A percentile compares a stretch with the other conserved stretches of the same genome.
These are phyloP conservation scores for Eumerus sabulonum DNA, from an alignment of 2,888 invertebrate genomes.

Conservation along the genomic window DNA sequence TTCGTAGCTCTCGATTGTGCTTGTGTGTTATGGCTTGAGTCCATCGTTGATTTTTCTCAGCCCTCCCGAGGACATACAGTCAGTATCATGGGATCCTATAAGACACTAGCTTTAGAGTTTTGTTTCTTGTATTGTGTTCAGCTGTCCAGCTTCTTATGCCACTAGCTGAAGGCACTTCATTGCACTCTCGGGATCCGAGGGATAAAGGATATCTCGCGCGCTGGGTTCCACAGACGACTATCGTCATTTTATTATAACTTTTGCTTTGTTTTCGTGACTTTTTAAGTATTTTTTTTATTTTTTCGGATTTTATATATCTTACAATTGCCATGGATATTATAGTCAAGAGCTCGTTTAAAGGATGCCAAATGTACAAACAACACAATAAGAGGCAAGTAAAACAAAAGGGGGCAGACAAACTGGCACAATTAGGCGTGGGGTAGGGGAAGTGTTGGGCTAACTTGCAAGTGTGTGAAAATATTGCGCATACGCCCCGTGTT, in stretches of 20 bases:
- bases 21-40: neutral
- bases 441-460: slow-evolving; percentile 9
- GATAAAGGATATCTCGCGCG: slow-evolving; percentile 8
- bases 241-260: slow-evolving; percentile 28
- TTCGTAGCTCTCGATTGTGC: slow-evolving; percentile 19
- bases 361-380: slow-evolving; percentile 8
- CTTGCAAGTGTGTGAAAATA: slow-evolving; percentile 44
- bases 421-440: slow-evolving; percentile 4
- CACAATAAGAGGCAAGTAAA: slow-evolving; percentile 40
- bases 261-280: slow-evolving; percentile 1
- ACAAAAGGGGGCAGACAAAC: slow-evolving; percentile 33
- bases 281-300: neutral
- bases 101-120: slow-evolving; percentile 43
- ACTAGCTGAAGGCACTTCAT: slow-evolving; percentile 29
- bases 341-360: slow-evolving; percentile 20
- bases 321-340: slow-evolving; percentile 22
- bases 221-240: slow-evolving; percentile 18
- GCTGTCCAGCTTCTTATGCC: slow-evolving; percentile 26
- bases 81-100: slow-evolving; percentile 30
- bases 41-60: slow-evolving; percentile 41
- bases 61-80: slow-evolving; percentile 29
- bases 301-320: slow-evolving; percentile 13
- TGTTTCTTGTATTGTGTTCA: neutral
- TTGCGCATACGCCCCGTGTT: slow-evolving; percentile 51
- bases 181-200: slow-evolving; percentile 47